Evolutionary conservation across 1,140 invertebrate species (phyloP).

Genomic region (Spodoptera litura): DNA sequence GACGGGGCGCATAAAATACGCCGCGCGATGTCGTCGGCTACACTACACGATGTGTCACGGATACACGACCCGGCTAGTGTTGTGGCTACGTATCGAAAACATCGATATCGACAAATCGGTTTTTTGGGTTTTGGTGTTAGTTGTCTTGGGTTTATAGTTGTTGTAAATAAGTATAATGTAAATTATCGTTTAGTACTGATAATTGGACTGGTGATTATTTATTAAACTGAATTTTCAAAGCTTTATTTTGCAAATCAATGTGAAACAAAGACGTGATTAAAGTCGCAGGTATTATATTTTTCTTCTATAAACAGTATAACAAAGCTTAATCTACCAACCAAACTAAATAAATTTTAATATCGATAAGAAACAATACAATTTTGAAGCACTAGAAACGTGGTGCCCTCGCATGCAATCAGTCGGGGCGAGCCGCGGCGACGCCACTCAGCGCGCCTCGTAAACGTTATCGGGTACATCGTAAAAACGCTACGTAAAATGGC

Average conservation of each 20-base stretch:
- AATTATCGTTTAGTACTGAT: no score
- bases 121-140: background rate
- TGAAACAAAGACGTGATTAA: no score
- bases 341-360: conserved; percentile 5
- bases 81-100: background rate
- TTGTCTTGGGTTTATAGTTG: background rate
- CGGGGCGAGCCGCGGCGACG: conserved; percentile 78
- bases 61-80: conserved; percentile 66
- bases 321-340: no score
- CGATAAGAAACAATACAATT: conserved; percentile 47
- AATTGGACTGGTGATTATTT: no score
- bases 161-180: background rate
- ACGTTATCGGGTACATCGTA: conserved; percentile 83
- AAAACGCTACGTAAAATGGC: conserved; percentile 79
- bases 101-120: conserved; percentile 37
- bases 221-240: no score
- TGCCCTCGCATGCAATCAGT: conserved; percentile 78
- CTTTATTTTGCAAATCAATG: no score
- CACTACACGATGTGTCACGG: conserved; percentile 72
- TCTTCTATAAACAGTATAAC: no score
- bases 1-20: conserved; percentile 61
- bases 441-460: conserved; percentile 82
- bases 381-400: conserved; percentile 55
- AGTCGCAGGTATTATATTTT: no score
- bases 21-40: conserved; percentile 65